phyloP scores from a whole-genome alignment of 1,140 invertebrate species.

The Pinna nobilis region DNA sequence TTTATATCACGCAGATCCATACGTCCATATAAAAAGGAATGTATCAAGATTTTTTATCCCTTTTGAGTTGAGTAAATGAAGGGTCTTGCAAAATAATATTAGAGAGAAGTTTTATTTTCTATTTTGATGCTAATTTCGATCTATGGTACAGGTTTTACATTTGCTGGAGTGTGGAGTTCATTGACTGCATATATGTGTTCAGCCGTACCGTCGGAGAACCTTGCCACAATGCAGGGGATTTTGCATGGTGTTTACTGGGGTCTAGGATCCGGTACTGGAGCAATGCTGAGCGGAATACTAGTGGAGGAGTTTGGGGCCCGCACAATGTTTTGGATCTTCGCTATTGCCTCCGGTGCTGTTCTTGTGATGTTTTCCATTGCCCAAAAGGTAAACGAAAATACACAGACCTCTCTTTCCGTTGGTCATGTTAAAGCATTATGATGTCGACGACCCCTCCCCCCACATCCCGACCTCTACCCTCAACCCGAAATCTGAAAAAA shows the following conservation, averaged over 20 bases:
- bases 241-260: conserved; percentile 53
- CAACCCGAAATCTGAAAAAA: too few species aligned
- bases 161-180: conserved; percentile 43
- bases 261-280: conserved; percentile 42
- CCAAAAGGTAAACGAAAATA: conserved; percentile 45
- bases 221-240: conserved; percentile 48
- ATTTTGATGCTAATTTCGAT: neutral
- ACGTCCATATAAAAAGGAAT: too few species aligned
- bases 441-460: too few species aligned
- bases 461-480: too few species aligned
- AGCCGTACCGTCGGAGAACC: conserved; percentile 39
- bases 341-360: conserved; percentile 41
- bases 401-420: too few species aligned
- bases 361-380: conserved; percentile 30
- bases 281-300: conserved; percentile 40
- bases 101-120: neutral
- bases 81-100: neutral
- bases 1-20: too few species aligned
- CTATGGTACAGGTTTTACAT: conserved; percentile 31
- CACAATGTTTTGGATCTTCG: conserved; percentile 48
- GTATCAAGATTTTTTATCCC: too few species aligned
- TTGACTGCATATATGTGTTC: conserved; percentile 40
- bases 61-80: too few species aligned
- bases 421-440: too few species aligned
- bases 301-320: conserved; percentile 37